A percentile compares a stretch with the other conserved stretches of the same genome.
phyloP scores from a whole-genome alignment of 2,113 vertebrate genomes.

The Oxyura jamaicensis region DNA sequence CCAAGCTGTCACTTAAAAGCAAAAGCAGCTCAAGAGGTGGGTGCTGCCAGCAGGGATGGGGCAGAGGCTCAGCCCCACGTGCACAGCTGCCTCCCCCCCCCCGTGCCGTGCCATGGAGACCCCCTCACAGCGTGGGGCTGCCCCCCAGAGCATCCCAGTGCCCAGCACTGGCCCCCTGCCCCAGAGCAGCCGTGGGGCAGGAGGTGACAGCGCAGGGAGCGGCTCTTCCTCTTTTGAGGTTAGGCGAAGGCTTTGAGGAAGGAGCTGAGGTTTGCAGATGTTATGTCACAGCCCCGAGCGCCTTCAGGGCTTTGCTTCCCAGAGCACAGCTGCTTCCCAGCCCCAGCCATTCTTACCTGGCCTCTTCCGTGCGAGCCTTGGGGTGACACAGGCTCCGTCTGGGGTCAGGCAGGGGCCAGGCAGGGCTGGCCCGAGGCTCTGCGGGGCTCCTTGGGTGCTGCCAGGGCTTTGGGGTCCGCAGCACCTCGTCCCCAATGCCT shows the following conservation, averaged over 20 bases:
- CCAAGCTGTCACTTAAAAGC: not conserved
- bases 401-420: not conserved
- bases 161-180: not conserved
- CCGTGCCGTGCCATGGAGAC: fast-evolving
- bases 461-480: fast-evolving
- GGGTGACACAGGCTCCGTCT: fast-evolving
- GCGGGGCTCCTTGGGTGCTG: not conserved
- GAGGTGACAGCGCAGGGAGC: fast-evolving
- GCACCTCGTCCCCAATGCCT: not conserved
- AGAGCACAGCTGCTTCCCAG: not conserved
- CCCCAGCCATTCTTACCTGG: not conserved
- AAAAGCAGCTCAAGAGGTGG: not conserved
- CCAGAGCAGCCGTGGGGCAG: fast-evolving
- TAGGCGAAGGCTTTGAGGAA: not conserved
- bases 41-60: not conserved
- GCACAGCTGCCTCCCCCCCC: not conserved
- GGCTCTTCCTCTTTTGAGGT: not conserved
- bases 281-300: not conserved
- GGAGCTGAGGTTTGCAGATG: not conserved
- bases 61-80: not conserved
- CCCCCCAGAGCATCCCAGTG: not conserved
- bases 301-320: constrained; percentile 34
- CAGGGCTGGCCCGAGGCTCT: not conserved
- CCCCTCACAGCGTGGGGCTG: fast-evolving
- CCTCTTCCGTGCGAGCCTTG: fast-evolving